Percentiles rank a stretch among this genome's conserved stretches.
Conservation (phyloP, 1,140 invertebrate genomes). For the Drosophila suzukii region DNA sequence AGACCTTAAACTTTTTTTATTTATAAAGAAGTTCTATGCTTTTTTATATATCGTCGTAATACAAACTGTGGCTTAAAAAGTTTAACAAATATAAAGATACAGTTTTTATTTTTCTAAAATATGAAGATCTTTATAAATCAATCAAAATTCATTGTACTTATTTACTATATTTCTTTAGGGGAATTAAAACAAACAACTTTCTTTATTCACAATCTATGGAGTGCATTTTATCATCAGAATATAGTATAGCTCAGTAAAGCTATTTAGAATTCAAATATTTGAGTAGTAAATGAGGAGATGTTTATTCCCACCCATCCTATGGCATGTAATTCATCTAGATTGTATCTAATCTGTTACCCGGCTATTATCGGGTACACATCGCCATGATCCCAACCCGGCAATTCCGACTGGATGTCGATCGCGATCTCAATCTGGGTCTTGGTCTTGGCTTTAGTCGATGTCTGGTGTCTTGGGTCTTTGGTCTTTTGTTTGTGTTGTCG, state of each 20-base stretch:
- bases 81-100: too few species aligned
- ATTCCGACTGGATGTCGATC: conserved; percentile 28
- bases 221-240: not conserved
- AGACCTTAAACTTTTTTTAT: too few species aligned
- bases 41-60: too few species aligned
- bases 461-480: not conserved
- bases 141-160: too few species aligned
- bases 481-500: conserved; percentile 4
- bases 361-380: conserved; percentile 7
- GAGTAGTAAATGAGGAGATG: not conserved
- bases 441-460: conserved; percentile 1
- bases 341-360: conserved; percentile 1
- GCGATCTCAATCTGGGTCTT: conserved; percentile 33
- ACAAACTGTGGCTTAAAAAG: too few species aligned
- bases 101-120: too few species aligned
- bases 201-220: too few species aligned
- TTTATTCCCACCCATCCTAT: conserved; percentile 10
- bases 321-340: not conserved
- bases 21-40: too few species aligned
- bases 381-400: conserved; percentile 11
- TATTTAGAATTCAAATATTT: not conserved
- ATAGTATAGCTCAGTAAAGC: not conserved
- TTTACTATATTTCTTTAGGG: too few species aligned
- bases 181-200: too few species aligned
- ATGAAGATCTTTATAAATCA: too few species aligned